Evolutionary conservation across 2,797 vertebrate genomes (phyloP), one percentile per base, ranked within the genome.

Genomic region (Morus bassanus): DNA sequence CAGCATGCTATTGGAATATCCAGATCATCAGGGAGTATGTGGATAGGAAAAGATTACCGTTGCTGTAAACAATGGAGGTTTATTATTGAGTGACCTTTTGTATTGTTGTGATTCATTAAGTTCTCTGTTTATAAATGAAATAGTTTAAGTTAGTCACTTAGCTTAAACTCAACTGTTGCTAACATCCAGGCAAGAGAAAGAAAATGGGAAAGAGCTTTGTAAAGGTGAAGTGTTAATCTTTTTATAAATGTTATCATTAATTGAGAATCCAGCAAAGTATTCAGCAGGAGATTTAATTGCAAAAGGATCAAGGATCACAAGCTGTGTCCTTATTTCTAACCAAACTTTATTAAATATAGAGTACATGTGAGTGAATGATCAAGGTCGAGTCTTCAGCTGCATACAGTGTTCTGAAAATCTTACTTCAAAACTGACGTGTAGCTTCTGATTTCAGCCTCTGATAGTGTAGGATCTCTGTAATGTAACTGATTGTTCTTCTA

Each of bases 221-320:
- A 70, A 73, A 74, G 0, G 10, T 56, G 31, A 59, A 60, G 37
- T 45, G 72, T 31, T 82, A 46, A 57, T 86, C 46, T 64, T 81
- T 80, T 54, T 79, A 37, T 61, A 68, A 74, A n/a, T 28, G 6
- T 24, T 90, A 7, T 35, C n/a, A 35, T 80, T 88, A 78, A 75
- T 21, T 73, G 46, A n/a, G 54, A 86, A 35, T 68, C 85, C 41
- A 91, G 21, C 48, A 59, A 70, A 46, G 54, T 81, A 43, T 85
- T 74, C 78, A 83, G 48, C 68, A 46, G 48, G 51, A 85, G 57
- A 61, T 69, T 39, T 84, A 91, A 88, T 68, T 93, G 51, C 75
- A 53, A 13, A 54, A 72, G 72, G 50, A 65, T 88, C 69, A 75
- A 64, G 73, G 30, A 76, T 95, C 16, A 7, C 51, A 85, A 79